Percentiles rank a stretch among this genome's conserved stretches.
phyloP scores from a whole-genome alignment of 1,140 invertebrate genomes.

The Augochlora pura region DNA sequence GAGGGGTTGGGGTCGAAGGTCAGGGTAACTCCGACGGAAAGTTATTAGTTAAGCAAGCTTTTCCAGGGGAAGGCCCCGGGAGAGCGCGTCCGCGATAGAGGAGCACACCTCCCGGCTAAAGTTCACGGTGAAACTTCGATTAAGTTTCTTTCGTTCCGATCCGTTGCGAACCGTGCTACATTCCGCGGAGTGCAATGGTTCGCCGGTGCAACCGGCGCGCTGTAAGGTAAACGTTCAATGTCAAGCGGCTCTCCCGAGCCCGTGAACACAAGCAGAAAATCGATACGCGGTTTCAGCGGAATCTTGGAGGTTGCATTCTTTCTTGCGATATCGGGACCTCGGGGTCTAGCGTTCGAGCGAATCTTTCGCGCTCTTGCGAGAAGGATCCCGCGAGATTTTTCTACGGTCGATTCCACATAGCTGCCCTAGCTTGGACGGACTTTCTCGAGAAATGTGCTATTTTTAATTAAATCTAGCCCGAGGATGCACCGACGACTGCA shows the following conservation, averaged over 20 bases:
- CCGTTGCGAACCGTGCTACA: not conserved
- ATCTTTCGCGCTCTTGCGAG: too few relatives aligned
- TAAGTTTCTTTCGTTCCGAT: slow-evolving; percentile 4
- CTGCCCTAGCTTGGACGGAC: too few relatives aligned
- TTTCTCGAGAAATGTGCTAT: too few relatives aligned
- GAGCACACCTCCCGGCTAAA: not conserved
- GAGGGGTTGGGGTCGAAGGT: not conserved
- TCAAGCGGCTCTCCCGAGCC: not conserved
- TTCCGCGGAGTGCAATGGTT: slow-evolving; percentile 14
- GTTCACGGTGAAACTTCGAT: slow-evolving; percentile 8
- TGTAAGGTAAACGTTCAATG: slow-evolving; percentile 7
- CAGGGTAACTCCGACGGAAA: not conserved
- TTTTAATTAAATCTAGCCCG: too few relatives aligned
- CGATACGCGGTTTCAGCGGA: not conserved
- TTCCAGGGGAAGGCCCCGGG: not conserved
- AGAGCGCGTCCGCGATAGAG: not conserved
- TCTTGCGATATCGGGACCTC: too few relatives aligned
- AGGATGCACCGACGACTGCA: too few relatives aligned
- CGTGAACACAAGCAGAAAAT: not conserved
- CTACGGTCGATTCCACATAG: too few relatives aligned
- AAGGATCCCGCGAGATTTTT: too few relatives aligned
- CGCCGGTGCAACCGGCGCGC: not conserved
- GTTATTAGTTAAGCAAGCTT: slow-evolving; percentile 20
- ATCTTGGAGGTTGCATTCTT: not conserved
- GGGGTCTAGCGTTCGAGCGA: too few relatives aligned